phyloP scores from a whole-genome alignment of 1,140 invertebrate genomes.

The Orussus abietinus region DNA sequence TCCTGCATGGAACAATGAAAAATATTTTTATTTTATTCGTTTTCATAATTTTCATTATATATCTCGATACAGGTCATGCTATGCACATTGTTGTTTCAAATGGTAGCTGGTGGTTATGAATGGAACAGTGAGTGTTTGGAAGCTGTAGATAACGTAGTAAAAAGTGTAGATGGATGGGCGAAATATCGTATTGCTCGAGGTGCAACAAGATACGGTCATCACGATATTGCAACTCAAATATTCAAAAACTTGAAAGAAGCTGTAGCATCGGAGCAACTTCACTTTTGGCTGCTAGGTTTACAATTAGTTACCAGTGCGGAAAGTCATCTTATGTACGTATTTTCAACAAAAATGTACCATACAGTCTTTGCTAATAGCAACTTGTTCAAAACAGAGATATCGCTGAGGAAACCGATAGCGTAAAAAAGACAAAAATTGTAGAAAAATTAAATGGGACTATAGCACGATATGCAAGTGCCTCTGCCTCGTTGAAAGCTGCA shows the following conservation, averaged over 20 bases:
- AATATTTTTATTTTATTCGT: not conserved
- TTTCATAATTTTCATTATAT: conserved; percentile 5
- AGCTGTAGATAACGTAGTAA: conserved; percentile 58
- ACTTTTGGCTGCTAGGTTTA: conserved; percentile 85
- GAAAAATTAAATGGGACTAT: conserved; percentile 61
- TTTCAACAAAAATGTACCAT: conserved; percentile 16
- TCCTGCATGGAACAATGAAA: not conserved
- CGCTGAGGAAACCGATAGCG: conserved; percentile 31
- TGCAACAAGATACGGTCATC: conserved; percentile 80
- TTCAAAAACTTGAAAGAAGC: conserved; percentile 66
- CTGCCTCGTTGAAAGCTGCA: conserved; percentile 70
- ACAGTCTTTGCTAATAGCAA: conserved; percentile 8
- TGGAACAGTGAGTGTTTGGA: conserved; percentile 57
- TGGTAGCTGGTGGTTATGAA: conserved; percentile 61
- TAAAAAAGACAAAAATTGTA: conserved; percentile 46
- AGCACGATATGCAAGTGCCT: conserved; percentile 61
- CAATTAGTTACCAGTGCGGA: conserved; percentile 68
- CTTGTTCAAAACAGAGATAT: conserved; percentile 28
- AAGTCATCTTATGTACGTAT: conserved; percentile 50
- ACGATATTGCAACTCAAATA: conserved; percentile 66
- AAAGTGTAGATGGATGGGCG: conserved; percentile 72
- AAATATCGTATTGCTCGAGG: conserved; percentile 83
- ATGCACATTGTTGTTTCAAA: conserved; percentile 81
- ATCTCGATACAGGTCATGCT: conserved; percentile 58
- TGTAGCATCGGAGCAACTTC: conserved; percentile 83